These are phyloP conservation scores for Limosa lapponica DNA, from an alignment of 2,797 vertebrate species.

Conservation along the genomic window DNA sequence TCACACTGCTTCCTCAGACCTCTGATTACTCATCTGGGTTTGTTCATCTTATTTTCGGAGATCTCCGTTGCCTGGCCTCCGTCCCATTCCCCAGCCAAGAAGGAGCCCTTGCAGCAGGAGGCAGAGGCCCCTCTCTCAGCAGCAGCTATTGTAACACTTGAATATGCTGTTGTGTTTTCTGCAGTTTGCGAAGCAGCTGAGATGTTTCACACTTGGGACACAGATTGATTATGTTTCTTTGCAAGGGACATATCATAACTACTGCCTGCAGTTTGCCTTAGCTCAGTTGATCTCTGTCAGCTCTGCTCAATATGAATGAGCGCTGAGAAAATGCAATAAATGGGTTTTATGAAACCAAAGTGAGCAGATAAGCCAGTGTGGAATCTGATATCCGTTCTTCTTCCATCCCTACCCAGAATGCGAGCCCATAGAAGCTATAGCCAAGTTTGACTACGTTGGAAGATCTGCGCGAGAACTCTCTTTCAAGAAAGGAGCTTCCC, in stretches of 20 bases:
- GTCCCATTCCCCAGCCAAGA: neutral
- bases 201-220: neutral
- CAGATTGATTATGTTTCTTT: neutral
- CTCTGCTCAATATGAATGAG: neutral
- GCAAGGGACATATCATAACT: neutral
- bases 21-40: neutral
- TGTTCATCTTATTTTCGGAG: neutral
- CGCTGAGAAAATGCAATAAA: neutral
- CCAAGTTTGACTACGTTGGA: constrained; percentile 96
- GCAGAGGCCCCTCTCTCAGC: neutral
- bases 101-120: neutral
- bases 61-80: neutral
- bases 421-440: constrained; percentile 98
- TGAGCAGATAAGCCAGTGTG: neutral
- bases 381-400: neutral
- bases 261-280: neutral
- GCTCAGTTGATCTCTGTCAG: neutral
- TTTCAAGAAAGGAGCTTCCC: constrained; percentile 98
- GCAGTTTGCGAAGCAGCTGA: neutral
- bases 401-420: constrained; percentile 82
- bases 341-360: neutral
- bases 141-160: neutral
- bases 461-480: constrained; percentile 95
- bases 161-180: neutral
- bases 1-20: neutral